Evolutionary conservation across 1,140 invertebrate species (phyloP).

Genomic region (Sitophilus oryzae): DNA sequence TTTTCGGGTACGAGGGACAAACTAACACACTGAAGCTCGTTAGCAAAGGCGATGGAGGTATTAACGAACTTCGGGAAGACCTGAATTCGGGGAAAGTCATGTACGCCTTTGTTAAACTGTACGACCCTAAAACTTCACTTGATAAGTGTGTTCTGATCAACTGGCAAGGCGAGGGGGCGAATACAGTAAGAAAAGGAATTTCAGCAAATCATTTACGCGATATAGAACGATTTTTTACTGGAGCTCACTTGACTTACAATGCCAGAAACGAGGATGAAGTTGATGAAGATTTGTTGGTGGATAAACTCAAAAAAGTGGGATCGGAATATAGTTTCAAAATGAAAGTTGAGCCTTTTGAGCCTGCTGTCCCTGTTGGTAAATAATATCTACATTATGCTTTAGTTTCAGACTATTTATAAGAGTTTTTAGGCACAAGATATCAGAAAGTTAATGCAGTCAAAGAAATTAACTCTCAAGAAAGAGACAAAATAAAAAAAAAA

Average conservation of each 20-base stretch:
- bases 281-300: constrained; percentile 72
- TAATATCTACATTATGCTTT: not conserved
- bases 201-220: constrained; percentile 88
- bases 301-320: constrained; percentile 75
- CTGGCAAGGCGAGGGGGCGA: constrained; percentile 91
- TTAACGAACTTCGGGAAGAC: constrained; percentile 83
- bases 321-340: constrained; percentile 84
- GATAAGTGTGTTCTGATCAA: constrained; percentile 92
- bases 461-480: constrained; percentile 79
- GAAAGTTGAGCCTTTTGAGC: constrained; percentile 52
- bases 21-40: constrained; percentile 79
- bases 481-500: constrained; percentile 86
- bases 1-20: constrained; percentile 89
- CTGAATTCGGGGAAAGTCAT: constrained; percentile 89
- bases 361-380: constrained; percentile 49
- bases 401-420: not conserved
- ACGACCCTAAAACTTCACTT: constrained; percentile 80
- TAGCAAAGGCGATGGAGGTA: constrained; percentile 73
- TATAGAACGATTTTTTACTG: constrained; percentile 71
- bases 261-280: constrained; percentile 88
- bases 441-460: constrained; percentile 60
- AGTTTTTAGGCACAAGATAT: constrained; percentile 55
- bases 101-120: constrained; percentile 86
- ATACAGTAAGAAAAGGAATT: constrained; percentile 80
- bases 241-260: constrained; percentile 83